Evolutionary conservation across 2,797 vertebrate genomes (phyloP).

Genomic region (Cyclura pinguis): DNA sequence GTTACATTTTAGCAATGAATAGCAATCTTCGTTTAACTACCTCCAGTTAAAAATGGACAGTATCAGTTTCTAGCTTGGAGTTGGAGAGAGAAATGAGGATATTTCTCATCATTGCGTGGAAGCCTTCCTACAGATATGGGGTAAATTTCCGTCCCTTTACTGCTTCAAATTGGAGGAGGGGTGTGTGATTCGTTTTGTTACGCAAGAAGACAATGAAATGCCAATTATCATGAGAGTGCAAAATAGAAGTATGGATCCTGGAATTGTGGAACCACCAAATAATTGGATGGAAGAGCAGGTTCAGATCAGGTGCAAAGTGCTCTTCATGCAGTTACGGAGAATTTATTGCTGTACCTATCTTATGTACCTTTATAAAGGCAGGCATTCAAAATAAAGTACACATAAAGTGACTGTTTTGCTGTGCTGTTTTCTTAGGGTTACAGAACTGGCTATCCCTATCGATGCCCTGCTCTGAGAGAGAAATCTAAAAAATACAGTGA

Average conservation of each 20-base stretch:
- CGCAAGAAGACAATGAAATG: not conserved
- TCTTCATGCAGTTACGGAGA: not conserved
- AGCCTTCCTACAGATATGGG: not conserved
- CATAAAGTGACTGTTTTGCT: slow-evolving; percentile 27
- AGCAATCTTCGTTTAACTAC: too few relatives aligned
- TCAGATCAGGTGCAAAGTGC: not conserved
- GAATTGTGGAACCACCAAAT: not conserved
- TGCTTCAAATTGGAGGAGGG: too few relatives aligned
- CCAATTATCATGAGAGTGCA: not conserved
- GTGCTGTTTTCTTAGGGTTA: slow-evolving; percentile 86
- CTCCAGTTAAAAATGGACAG: not conserved
- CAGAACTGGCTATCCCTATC: slow-evolving; percentile 97
- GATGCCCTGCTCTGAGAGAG: slow-evolving; percentile 96
- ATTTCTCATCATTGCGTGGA: too few relatives aligned
- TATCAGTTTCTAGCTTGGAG: not conserved
- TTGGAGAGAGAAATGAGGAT: too few relatives aligned
- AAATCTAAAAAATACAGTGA: slow-evolving; percentile 98
- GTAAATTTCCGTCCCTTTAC: too few relatives aligned
- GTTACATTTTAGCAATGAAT: too few relatives aligned
- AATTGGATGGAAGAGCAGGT: not conserved
- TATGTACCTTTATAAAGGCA: too few relatives aligned
- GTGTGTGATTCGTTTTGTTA: not conserved
- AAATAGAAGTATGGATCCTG: not conserved
- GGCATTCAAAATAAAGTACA: too few relatives aligned
- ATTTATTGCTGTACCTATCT: not conserved